Conservation (phyloP, 2,888 invertebrate genomes). For the Xylota sylvarum region DNA sequence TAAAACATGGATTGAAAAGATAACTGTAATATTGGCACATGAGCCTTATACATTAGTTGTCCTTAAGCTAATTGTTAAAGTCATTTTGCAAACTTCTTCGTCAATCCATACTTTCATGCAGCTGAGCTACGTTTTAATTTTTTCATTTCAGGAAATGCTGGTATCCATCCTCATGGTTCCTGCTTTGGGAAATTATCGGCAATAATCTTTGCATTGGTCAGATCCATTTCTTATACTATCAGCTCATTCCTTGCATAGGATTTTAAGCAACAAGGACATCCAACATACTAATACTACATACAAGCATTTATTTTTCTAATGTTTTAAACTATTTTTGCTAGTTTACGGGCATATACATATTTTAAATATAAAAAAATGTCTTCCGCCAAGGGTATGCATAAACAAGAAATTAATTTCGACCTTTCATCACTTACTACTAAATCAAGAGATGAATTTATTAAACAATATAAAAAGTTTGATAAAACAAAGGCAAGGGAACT, state of each 20-base stretch:
- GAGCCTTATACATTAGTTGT: too few relatives aligned
- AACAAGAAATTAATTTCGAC: neutral
- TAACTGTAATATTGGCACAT: too few relatives aligned
- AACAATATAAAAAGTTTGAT: neutral
- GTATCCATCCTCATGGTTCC: neutral
- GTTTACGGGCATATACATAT: too few relatives aligned
- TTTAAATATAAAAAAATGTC: neutral
- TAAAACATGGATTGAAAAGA: too few relatives aligned
- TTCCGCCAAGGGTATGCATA: neutral
- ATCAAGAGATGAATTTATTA: neutral
- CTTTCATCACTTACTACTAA: neutral
- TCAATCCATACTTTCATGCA: neutral
- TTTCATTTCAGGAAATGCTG: slow-evolving; percentile 12
- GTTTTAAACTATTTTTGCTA: too few relatives aligned
- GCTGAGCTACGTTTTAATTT: neutral
- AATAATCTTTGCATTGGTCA: neutral
- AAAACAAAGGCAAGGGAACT: neutral
- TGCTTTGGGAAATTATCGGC: neutral
- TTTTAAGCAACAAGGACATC: neutral
- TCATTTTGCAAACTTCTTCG: neutral
- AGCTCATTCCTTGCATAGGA: neutral
- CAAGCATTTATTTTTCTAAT: neutral
- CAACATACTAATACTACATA: neutral
- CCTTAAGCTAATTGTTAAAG: too few relatives aligned
- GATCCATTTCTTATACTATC: neutral